These are phyloP conservation scores for Marisa cornuarietis DNA, from an alignment of 1,140 invertebrate species.

Conservation along the genomic window DNA sequence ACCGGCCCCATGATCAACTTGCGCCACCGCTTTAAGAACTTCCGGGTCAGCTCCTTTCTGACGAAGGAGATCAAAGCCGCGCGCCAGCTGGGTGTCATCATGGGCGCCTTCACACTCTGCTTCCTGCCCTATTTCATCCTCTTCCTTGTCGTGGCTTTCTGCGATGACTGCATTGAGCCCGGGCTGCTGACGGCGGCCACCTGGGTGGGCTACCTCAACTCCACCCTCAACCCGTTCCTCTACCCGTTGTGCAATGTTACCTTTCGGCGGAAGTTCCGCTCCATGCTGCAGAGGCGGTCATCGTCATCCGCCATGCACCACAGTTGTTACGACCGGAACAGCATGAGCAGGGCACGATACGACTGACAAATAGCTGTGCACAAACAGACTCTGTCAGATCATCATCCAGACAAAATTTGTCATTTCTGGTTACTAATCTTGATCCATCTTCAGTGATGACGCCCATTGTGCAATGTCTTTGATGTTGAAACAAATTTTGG, in stretches of 20 bases:
- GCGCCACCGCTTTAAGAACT: slow-evolving; percentile 37
- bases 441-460: too few relatives aligned
- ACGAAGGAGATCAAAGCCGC: slow-evolving; percentile 75
- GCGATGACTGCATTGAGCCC: slow-evolving; percentile 67
- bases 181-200: slow-evolving; percentile 66
- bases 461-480: too few relatives aligned
- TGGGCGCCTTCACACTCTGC: slow-evolving; percentile 74
- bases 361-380: slow-evolving; percentile 21
- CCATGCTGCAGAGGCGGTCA: slow-evolving; percentile 62
- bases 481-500: too few relatives aligned
- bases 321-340: slow-evolving; percentile 28
- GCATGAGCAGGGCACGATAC: slow-evolving; percentile 35
- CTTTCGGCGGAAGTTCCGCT: slow-evolving; percentile 70
- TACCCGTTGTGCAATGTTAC: slow-evolving; percentile 72
- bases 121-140: slow-evolving; percentile 76
- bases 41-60: slow-evolving; percentile 59
- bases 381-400: neutral
- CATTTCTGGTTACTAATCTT: neutral
- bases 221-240: slow-evolving; percentile 71
- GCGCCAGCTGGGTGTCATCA: slow-evolving; percentile 74
- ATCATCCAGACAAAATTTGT: neutral
- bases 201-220: slow-evolving; percentile 73
- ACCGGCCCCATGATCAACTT: slow-evolving; percentile 32
- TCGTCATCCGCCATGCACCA: slow-evolving; percentile 2
- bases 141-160: slow-evolving; percentile 74